Evolutionary conservation across 2,797 vertebrate genomes (phyloP).

Genomic region (Pelodytes ibericus): DNA sequence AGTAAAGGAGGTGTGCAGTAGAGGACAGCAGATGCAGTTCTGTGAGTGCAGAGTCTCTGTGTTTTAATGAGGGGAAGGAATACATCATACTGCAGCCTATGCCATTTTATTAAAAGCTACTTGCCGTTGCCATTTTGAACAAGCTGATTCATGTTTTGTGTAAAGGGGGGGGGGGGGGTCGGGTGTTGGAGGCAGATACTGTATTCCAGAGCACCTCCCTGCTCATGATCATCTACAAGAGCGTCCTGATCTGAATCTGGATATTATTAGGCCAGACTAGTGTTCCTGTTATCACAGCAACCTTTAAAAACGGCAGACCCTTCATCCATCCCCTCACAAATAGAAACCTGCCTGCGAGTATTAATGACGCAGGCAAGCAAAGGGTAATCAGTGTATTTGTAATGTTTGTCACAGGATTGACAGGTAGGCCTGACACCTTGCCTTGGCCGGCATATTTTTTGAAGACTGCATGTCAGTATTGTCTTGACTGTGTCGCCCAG

Average conservation of each 20-base stretch:
- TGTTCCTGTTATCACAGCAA: too few relatives aligned
- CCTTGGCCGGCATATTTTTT: too few relatives aligned
- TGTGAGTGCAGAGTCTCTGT: slow-evolving; percentile 19
- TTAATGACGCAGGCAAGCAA: too few relatives aligned
- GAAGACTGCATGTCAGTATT: too few relatives aligned
- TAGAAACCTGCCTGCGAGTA: too few relatives aligned
- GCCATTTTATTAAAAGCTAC: slow-evolving; percentile 53
- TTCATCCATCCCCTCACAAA: too few relatives aligned
- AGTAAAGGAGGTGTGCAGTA: slow-evolving; percentile 43
- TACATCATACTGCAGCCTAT: slow-evolving; percentile 43
- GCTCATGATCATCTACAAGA: slow-evolving; percentile 35
- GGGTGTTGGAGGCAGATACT: slow-evolving; percentile 11
- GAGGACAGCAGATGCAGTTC: slow-evolving; percentile 34
- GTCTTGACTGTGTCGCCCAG: too few relatives aligned
- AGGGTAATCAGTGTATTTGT: too few relatives aligned
- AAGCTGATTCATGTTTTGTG: slow-evolving; percentile 46
- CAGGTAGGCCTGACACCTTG: too few relatives aligned
- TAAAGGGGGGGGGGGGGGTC: slow-evolving; percentile 5
- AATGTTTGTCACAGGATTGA: too few relatives aligned
- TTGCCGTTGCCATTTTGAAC: slow-evolving; percentile 50
- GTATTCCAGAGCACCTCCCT: slow-evolving; percentile 36
- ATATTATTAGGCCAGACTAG: too few relatives aligned
- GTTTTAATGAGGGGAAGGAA: slow-evolving; percentile 46
- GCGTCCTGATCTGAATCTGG: slow-evolving; percentile 33
- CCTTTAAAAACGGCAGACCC: too few relatives aligned